phyloP scores from a whole-genome alignment of 2,888 invertebrate species.

The Melanostoma mellinum region DNA sequence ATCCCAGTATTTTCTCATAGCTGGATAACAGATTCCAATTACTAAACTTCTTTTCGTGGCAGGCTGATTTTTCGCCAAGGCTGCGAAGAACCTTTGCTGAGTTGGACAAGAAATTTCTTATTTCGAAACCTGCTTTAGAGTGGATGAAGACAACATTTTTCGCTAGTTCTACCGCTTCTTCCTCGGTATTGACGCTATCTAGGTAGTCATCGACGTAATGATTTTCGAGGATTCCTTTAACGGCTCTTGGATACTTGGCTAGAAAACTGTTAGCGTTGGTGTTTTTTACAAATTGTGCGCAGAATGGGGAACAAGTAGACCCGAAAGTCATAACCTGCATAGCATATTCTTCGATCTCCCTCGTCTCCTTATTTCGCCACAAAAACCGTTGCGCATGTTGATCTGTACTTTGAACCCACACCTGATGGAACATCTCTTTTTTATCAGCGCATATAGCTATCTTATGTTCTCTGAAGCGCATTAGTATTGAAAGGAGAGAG shows the following conservation, averaged over 20 bases:
- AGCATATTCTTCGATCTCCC: slow-evolving; percentile 1
- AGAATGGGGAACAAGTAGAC: slow-evolving; percentile 25
- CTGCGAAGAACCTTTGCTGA: background rate
- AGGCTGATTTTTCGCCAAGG: background rate
- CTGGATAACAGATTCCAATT: background rate
- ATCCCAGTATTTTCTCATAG: background rate
- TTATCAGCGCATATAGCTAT: background rate
- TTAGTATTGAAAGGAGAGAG: background rate
- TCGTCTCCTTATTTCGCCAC: slow-evolving; percentile 4
- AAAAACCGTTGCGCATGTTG: slow-evolving; percentile 18
- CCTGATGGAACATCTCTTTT: slow-evolving; percentile 8
- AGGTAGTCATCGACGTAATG: too few species aligned
- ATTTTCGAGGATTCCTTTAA: too few species aligned
- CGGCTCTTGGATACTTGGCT: too few species aligned
- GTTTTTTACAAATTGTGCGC: too few species aligned
- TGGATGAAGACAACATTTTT: too few species aligned
- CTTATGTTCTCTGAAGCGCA: background rate
- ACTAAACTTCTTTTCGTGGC: background rate
- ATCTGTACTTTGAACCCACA: slow-evolving; percentile 1
- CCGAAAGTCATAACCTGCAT: slow-evolving; percentile 30
- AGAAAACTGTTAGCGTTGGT: too few species aligned
- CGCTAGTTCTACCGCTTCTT: too few species aligned
- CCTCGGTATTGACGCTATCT: slow-evolving; percentile 55
- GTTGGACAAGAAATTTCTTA: slow-evolving; percentile 69
- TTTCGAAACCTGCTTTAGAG: too few species aligned